Conservation (phyloP, 1,140 invertebrate species). For the Atopsyche davidsoni region DNA sequence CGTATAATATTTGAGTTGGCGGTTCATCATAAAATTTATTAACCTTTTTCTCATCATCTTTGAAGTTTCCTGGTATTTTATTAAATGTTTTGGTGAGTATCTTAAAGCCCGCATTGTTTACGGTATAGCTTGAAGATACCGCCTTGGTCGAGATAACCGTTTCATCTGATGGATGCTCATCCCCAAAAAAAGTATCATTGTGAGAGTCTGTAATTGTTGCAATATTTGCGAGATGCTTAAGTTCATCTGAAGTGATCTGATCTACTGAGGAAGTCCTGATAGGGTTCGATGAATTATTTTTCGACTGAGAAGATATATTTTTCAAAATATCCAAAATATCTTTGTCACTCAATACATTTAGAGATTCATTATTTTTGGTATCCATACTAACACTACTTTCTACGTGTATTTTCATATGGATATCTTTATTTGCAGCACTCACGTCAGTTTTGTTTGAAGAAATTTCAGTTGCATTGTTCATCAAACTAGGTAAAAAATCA, state of each 20-base stretch:
- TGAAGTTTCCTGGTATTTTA: conserved; percentile 44
- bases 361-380: not conserved
- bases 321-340: conserved; percentile 21
- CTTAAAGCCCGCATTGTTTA: conserved; percentile 59
- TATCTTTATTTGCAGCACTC: conserved; percentile 1
- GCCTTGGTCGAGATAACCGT: conserved; percentile 52
- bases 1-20: conserved; percentile 13
- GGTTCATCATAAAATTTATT: conserved; percentile 36
- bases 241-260: conserved; percentile 41
- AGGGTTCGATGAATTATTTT: not conserved
- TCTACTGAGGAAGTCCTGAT: not conserved
- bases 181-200: conserved; percentile 44
- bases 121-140: conserved; percentile 48
- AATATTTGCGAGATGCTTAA: conserved; percentile 47
- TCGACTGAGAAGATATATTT: conserved; percentile 7
- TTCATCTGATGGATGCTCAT: conserved; percentile 34
- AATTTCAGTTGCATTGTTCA: conserved; percentile 2
- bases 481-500: not conserved
- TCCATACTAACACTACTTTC: conserved; percentile 14
- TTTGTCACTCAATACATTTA: conserved; percentile 13
- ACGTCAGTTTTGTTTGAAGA: not conserved
- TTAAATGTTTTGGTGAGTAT: conserved; percentile 61
- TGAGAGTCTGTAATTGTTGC: conserved; percentile 45
- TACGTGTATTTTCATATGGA: conserved; percentile 12
- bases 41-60: conserved; percentile 44